A percentile compares a stretch with the other conserved stretches of the same genome.
Conservation (phyloP, 2,888 invertebrate genomes). For the Nemurella pictetii region DNA sequence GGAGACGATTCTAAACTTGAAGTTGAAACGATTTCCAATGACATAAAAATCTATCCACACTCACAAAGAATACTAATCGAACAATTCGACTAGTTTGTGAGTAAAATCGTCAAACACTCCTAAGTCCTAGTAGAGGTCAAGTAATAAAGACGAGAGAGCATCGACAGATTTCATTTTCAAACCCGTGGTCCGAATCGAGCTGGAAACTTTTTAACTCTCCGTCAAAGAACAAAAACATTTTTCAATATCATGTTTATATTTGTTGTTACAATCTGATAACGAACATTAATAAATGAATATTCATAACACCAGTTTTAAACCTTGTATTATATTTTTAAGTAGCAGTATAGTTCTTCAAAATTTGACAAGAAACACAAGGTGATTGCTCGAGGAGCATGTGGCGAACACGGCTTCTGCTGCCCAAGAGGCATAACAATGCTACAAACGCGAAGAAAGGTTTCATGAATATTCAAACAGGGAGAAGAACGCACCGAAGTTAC, state of each 20-base stretch:
- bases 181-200: too few relatives aligned
- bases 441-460: constrained; percentile 18
- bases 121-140: not conserved
- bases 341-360: not conserved
- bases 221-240: not conserved
- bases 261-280: not conserved
- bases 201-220: not conserved
- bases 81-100: not conserved
- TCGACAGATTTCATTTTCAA: not conserved
- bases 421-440: constrained; percentile 18
- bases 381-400: not conserved
- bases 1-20: not conserved
- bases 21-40: not conserved
- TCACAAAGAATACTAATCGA: not conserved
- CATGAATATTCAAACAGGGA: constrained; percentile 20
- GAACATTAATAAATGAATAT: not conserved
- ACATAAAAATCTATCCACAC: not conserved
- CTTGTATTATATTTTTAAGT: not conserved
- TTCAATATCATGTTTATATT: not conserved
- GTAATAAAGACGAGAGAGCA: too few relatives aligned
- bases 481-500: not conserved
- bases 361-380: not conserved
- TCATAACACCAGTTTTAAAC: not conserved
- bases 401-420: not conserved
- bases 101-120: not conserved